Evolutionary conservation across 2,888 invertebrate genomes (phyloP).

Genomic region (Caenorhabditis imperialis): DNA sequence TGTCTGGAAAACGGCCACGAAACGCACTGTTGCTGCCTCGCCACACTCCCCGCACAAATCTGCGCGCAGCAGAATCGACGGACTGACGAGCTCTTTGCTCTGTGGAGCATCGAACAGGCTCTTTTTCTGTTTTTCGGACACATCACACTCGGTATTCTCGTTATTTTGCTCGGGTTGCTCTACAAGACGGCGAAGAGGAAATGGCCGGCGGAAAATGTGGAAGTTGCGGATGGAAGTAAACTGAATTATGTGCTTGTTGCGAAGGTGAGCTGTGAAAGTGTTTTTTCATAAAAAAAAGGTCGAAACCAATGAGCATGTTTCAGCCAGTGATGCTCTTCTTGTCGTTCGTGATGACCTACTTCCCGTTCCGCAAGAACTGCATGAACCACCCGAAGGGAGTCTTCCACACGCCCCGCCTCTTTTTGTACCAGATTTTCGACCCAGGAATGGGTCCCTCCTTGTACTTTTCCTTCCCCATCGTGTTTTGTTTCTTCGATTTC

Average conservation of each 20-base stretch:
- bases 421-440: constrained; percentile 35
- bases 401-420: constrained; percentile 21
- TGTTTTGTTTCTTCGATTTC: constrained; percentile 32
- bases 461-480: constrained; percentile 33
- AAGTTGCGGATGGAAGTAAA: constrained; percentile 7
- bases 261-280: constrained; percentile 1
- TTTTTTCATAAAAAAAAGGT: neutral
- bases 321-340: constrained; percentile 21
- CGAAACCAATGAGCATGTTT: neutral
- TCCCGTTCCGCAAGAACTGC: constrained; percentile 42
- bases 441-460: constrained; percentile 23
- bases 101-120: constrained; percentile 35
- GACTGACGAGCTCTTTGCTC: constrained; percentile 12
- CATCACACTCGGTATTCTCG: constrained; percentile 11
- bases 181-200: constrained; percentile 19
- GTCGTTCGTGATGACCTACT: constrained; percentile 12
- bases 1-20: constrained; percentile 28
- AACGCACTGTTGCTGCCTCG: constrained; percentile 43
- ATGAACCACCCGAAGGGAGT: constrained; percentile 26
- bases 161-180: constrained; percentile 4
- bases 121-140: constrained; percentile 26
- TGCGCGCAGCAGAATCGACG: constrained; percentile 29
- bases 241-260: constrained; percentile 4
- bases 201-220: constrained; percentile 28
- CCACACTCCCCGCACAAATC: constrained; percentile 12